Evolutionary conservation across 2,797 vertebrate genomes (phyloP), one percentile per base, ranked within the genome.

Genomic region (Synanceia verrucosa): DNA sequence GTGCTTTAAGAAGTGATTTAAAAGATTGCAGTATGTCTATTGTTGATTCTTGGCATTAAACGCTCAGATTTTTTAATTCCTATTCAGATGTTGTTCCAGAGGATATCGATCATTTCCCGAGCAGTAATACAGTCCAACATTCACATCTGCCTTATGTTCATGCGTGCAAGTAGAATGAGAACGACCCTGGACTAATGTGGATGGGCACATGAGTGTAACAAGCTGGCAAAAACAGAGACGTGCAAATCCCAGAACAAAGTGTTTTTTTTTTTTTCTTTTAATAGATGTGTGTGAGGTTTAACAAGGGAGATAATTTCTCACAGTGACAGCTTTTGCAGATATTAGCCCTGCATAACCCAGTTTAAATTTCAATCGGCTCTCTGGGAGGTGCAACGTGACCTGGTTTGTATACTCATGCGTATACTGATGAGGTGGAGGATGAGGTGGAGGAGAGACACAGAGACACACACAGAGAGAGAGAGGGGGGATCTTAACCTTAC

Each of bases 351-450:
- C 58, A 62, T 60, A 78, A 78, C 76, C 79, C 58, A 57, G 51
- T 85, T 81, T 76, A 77, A 75, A 83, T 77, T 72, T 75, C 62
- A 82, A 82, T 67, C 55, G 65, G 62, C 69, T 66, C 73, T 76
- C 64, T 50, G 73, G 84, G 78, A 88, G 80, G 77, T 73, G 71
- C 55, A 72, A 41, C 53, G 29, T 77, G 64, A 57, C 76, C 79
- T 10, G 72, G 72, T 86, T 86, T 84, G 79, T 83, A 71, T 39
- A 53, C 65, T 78, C 76, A 72, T 71, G 70, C 79, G 78, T 79
- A 79, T 48, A 84, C 77, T 85, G 77, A 70, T 77, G 69, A 36
- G 76, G 61, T 75, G 76, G 78, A 66, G 71, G 76, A 58, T 58
- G 69, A 53, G 69, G 34, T 5, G 16, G 57, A 36, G 33, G 41